These are phyloP conservation scores for Pinna nobilis DNA, from an alignment of 1,140 invertebrate species.

Conservation along the genomic window DNA sequence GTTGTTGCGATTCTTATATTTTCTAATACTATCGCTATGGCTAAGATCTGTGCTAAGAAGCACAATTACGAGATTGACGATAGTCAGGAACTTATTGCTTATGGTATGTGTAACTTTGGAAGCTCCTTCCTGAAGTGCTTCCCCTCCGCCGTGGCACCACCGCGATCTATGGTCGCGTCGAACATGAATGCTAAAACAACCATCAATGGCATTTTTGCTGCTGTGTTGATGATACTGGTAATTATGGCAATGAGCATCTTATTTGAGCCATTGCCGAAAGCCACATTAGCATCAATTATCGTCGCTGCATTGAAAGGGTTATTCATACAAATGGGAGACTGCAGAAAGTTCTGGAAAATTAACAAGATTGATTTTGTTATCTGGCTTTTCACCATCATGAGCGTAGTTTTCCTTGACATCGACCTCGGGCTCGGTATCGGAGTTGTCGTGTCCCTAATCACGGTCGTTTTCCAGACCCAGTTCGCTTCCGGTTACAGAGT, in stretches of 20 bases:
- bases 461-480: constrained; percentile 70
- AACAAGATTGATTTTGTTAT: constrained; percentile 71
- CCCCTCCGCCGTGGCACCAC: constrained; percentile 86
- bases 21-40: constrained; percentile 75
- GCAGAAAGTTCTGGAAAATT: constrained; percentile 66
- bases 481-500: constrained; percentile 65
- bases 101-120: constrained; percentile 75
- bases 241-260: constrained; percentile 75
- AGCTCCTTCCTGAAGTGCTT: constrained; percentile 77
- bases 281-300: constrained; percentile 70
- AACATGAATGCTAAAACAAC: constrained; percentile 66
- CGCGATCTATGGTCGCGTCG: constrained; percentile 81
- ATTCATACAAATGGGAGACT: constrained; percentile 66
- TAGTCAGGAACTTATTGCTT: constrained; percentile 77
- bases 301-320: constrained; percentile 69
- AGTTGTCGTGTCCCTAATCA: constrained; percentile 64
- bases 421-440: constrained; percentile 69
- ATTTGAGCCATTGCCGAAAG: constrained; percentile 73
- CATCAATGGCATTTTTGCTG: constrained; percentile 70
- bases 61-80: constrained; percentile 75
- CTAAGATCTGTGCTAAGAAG: constrained; percentile 76
- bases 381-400: constrained; percentile 69
- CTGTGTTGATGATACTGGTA: constrained; percentile 75
- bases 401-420: constrained; percentile 69
- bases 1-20: constrained; percentile 73